Evolutionary conservation across 1,140 invertebrate species (phyloP), one percentile per base, ranked within the genome.

Genomic region (Zophobas atratus): DNA sequence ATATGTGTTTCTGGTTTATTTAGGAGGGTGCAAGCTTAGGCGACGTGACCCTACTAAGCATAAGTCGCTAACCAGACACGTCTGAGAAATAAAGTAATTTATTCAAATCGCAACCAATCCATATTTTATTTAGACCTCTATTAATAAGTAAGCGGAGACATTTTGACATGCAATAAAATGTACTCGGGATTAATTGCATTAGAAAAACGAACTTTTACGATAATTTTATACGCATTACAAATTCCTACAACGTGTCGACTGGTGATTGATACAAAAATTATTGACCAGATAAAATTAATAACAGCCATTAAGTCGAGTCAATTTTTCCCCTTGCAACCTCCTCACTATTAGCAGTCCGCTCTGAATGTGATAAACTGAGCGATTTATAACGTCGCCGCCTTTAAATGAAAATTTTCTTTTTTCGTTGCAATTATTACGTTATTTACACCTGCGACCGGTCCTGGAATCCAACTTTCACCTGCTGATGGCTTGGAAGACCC

Each of bases 141-240:
- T 67, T 67, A 67, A 67, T 67, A 67, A 67, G 41, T 43, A 67
- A 41, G 38, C 60, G 60, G 60, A 67, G 60, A 67, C 60, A 67
- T 38, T 67, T 67, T 67, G 60, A 67, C 60, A 67, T 41, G 60
- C 39, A 41, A 43, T 67, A 67, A 67, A 67, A 67, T 67, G 60
- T 67, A 43, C 60, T 67, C 20, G 60, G 56, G 60, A 67, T 67
- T 67, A 67, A 67, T 67, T 67, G 39, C 60, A 67, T 67, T 67
- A 67, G 60, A 67, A 67, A 67, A 67, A 67, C 41, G 43, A 39
- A 67, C 60, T 67, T 67, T 67, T 67, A 67, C 60, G 60, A 67
- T 67, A 67, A 67, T 67, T 67, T 67, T 67, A 67, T 67, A 67
- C 60, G 60, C 60, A 67, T 67, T 67, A 67, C 60, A 67, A 67